Conservation (phyloP, 2,113 vertebrate species). For the Eretmochelys imbricata region DNA sequence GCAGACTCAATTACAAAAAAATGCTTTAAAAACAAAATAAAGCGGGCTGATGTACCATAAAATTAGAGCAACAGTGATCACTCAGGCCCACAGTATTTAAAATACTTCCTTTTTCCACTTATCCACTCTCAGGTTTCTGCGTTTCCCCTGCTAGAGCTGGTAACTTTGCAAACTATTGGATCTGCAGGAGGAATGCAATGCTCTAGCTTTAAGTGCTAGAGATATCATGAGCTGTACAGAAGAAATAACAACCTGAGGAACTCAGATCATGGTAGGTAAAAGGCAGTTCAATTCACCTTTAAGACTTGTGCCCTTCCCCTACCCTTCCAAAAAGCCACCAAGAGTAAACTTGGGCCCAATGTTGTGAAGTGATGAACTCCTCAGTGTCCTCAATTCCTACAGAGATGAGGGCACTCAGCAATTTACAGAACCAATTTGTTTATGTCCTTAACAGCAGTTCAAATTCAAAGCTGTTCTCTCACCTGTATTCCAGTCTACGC, state of each 20-base stretch:
- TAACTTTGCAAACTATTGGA: constrained; percentile 1
- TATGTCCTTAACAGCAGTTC: background rate
- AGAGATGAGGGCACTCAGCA: background rate
- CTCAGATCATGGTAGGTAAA: background rate
- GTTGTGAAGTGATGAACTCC: background rate
- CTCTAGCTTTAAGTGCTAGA: constrained; percentile 11
- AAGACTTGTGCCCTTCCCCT: background rate
- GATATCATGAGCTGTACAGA: background rate
- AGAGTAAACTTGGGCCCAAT: background rate
- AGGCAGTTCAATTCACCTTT: background rate
- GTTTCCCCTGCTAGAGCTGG: background rate
- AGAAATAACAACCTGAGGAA: background rate
- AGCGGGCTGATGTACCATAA: background rate
- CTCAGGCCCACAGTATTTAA: background rate
- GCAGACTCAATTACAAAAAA: background rate
- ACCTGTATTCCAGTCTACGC: background rate
- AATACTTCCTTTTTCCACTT: background rate
- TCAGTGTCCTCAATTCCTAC: background rate
- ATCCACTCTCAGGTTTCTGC: background rate
- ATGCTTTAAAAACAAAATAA: background rate
- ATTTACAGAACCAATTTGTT: background rate
- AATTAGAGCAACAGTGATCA: background rate
- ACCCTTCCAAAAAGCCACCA: background rate
- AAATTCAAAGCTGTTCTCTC: background rate
- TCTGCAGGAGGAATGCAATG: background rate